phyloP scores from a whole-genome alignment of 2,888 invertebrate species.

The Andrena praecox region DNA sequence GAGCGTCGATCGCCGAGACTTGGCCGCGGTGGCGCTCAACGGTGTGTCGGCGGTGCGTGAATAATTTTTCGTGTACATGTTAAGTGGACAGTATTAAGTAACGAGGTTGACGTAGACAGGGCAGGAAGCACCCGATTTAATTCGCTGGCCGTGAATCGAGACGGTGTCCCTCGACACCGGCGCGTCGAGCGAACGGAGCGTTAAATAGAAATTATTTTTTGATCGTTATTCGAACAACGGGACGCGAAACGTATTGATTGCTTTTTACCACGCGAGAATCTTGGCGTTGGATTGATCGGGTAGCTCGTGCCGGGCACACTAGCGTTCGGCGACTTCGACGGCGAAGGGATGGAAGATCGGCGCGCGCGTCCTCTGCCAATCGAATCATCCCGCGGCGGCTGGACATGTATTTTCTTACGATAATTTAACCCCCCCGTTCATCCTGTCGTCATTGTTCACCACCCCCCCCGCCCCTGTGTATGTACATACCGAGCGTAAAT shows the following conservation, averaged over 20 bases:
- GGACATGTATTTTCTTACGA: slow-evolving; percentile 78
- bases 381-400: slow-evolving; percentile 62
- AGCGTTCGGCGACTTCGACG: slow-evolving; percentile 8
- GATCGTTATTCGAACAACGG: background rate
- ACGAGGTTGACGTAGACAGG: background rate
- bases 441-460: slow-evolving; percentile 7
- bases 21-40: background rate
- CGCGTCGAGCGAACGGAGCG: background rate
- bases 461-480: slow-evolving; percentile 20
- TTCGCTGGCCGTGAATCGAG: background rate
- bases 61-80: slow-evolving; percentile 45
- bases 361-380: slow-evolving; percentile 25
- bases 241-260: background rate
- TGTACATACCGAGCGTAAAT: slow-evolving; percentile 44
- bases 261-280: background rate
- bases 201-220: slow-evolving; percentile 7
- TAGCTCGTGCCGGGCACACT: background rate
- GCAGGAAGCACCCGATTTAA: background rate
- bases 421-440: slow-evolving; percentile 56
- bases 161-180: background rate
- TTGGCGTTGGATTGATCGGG: background rate
- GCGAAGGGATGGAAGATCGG: background rate
- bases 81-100: slow-evolving; percentile 53
- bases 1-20: slow-evolving; percentile 5
- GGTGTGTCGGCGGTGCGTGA: slow-evolving; percentile 8